A percentile compares a stretch with the other conserved stretches of the same genome.
These are phyloP conservation scores for Leucophenga montana DNA, from an alignment of 2,888 invertebrate genomes.

Conservation along the genomic window DNA sequence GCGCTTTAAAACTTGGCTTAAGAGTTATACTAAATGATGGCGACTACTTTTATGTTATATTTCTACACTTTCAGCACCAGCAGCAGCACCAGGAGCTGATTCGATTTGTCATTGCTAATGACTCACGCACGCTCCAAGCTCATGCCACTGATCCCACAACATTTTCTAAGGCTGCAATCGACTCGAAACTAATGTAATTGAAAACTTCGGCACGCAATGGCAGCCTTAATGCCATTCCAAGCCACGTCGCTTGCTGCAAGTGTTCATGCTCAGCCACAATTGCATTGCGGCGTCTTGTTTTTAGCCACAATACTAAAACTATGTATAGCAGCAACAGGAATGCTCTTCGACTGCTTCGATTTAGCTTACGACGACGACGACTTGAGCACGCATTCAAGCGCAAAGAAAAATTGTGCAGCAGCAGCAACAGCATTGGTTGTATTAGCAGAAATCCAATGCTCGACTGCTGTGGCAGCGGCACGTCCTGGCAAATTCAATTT, in stretches of 20 bases:
- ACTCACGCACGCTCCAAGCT: no score
- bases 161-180: not conserved
- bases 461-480: conserved; percentile 52
- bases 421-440: not conserved
- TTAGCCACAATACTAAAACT: not conserved
- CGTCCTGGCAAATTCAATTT: conserved; percentile 60
- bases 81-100: no score
- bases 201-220: not conserved
- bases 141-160: no score
- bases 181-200: conserved; percentile 17
- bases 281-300: conserved; percentile 7
- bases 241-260: conserved; percentile 5
- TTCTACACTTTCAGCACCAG: no score
- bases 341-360: not conserved
- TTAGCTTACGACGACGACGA: not conserved
- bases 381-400: not conserved
- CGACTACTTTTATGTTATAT: no score
- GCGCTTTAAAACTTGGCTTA: no score
- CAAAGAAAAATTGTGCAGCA: not conserved
- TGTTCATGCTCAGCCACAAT: conserved; percentile 5
- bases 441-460: not conserved
- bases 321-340: no score
- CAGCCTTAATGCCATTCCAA: not conserved
- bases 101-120: no score
- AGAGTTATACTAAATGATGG: no score